Base-by-base conservation (phyloP, 2,888 invertebrate species). In the Pyralis farinalis region DNA sequence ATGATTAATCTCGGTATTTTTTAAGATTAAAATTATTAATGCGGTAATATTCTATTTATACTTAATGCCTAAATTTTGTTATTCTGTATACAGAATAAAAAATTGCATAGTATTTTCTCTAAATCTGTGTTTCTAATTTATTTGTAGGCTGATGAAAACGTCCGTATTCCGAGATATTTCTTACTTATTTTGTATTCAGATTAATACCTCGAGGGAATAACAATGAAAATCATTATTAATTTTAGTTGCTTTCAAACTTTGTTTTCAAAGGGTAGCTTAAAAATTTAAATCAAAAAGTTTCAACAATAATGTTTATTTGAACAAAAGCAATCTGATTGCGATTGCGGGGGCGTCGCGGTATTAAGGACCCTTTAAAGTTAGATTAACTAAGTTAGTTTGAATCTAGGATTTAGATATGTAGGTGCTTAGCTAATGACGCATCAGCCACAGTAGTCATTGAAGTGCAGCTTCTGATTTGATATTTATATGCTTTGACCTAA, bases 111-210 rank as follows among this genome's bases (percentile, higher is more conserved):
- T 3, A 16, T 16, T 16, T 16, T 16, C 16, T 16, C 4, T 16
- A 16, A 16, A 16, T 16, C 16, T 16, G 2, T 2, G 16, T 16
- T 16, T 16, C 16, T 16, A 4, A 74, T 71, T 74, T 71, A 72
- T 74, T 67, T 65, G 47, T 53, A 57, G 55, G 58, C 57, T 59
- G 63, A 58, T 62, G 49, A 54, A 61, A 71, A 63, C 62, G 65
- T 59, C 63, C 56, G 62, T 56, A 53, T 58, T 56, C 44, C 39
- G 44, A 60, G 50, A 69, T 69, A 68, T 70, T 71, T 55, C 59
- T 63, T 55, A 58, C 49, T 71, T 71, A 61, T 68, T 73, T 66
- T 63, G 59, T 69, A 58, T 69, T 63, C 53, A 60, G 52, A 62
- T 65, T 62, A 65, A 65, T 69, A 59, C 44, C 57, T 54, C 58